Conservation (phyloP, 2,113 vertebrate species). For the Zosterops hypoxanthus region DNA sequence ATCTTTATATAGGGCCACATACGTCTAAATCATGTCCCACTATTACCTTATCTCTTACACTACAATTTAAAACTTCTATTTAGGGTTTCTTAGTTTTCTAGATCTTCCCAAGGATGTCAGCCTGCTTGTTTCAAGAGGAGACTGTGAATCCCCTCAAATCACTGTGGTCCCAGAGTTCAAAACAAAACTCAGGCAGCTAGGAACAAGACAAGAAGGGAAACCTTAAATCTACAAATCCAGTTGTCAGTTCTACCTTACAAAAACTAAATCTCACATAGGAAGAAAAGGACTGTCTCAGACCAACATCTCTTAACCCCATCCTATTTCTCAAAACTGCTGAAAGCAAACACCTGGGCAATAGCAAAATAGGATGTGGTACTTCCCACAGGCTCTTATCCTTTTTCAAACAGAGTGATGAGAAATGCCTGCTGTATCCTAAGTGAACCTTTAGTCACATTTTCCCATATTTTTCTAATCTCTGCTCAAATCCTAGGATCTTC, state of each 20-base stretch:
- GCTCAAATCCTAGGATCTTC: not conserved
- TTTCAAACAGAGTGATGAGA: not conserved
- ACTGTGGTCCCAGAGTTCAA: not conserved
- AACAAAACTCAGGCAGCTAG: not conserved
- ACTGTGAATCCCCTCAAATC: not conserved
- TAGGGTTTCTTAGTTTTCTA: not conserved
- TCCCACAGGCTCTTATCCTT: not conserved
- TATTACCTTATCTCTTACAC: not conserved
- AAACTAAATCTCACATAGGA: not conserved
- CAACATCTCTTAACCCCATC: not conserved
- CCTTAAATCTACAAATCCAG: not conserved
- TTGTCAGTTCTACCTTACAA: not conserved
- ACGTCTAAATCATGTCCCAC: not conserved
- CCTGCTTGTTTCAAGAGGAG: not conserved
- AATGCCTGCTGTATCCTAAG: not conserved
- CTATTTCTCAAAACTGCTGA: not conserved
- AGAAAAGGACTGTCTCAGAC: not conserved
- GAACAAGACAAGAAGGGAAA: not conserved
- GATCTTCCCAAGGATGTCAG: not conserved
- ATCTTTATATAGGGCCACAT: not conserved
- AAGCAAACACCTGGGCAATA: not conserved
- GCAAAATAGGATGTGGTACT: not conserved
- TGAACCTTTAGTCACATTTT: not conserved
- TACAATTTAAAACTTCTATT: not conserved
- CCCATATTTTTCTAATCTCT: not conserved